Base-by-base conservation (phyloP, 1,140 invertebrate genomes). In the Scaptomyza graminum region DNA sequence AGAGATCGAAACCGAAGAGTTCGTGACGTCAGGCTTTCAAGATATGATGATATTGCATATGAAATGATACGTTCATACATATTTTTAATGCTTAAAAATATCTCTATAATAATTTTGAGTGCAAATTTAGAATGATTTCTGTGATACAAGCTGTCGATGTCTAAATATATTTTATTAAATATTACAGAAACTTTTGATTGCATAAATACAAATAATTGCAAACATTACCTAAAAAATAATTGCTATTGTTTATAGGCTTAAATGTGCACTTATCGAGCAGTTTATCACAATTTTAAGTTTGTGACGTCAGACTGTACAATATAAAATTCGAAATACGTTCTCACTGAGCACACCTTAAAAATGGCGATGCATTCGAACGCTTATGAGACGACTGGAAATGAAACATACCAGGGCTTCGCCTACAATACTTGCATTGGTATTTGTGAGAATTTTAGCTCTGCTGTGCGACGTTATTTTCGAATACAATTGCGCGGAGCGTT, bases 391-490 rank as follows among this genome's bases (percentile, higher is more conserved):
- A 11, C 1, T 49, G 69, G 43, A 60, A 63, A n/a, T 61, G 69
- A 67, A 72, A 72, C 63, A 9, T 28, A 25, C 69, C 69, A 72
- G 69, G 69, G 69, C 55, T 67, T 2, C 69, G 15, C 37, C 34
- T 60, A 12, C 50, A 8, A 47, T 8, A 25, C 15, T 60, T 66
- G 64, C 56, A 34, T 59, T 67, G 68, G 68, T 71, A 66, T 71
- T 47, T 51, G 68, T 71, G 46, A 63, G 70, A 70, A 69, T 34
- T 49, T 54, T 43, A 55, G 50, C 34, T 43, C 50, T 67, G n/a
- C n/a, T 55, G 64, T 74, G 79, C 79, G 82, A 79, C 79, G 79
- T 83, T 85, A 80, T 84, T 84, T 84, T 84, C 79, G 76, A 84
- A 83, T 63, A 76, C 52, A 80, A 80, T 80, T 80, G 79, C 79